Conservation (phyloP, 2,888 invertebrate genomes). For the Ischnura elegans region DNA sequence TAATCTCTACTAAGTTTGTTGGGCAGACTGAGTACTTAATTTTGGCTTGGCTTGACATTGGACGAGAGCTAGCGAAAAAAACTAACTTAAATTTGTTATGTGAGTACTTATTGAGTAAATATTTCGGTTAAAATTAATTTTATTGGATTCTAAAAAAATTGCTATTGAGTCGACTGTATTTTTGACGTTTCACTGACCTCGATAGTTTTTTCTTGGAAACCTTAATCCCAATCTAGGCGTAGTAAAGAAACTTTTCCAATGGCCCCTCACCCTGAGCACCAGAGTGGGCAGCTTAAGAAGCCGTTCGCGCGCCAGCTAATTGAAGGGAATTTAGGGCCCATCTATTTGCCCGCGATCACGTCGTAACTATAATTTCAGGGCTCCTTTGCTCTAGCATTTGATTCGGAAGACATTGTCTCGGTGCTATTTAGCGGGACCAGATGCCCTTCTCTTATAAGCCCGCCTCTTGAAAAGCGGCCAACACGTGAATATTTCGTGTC, state of each 20-base stretch:
- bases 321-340: not conserved
- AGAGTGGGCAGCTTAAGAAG: not conserved
- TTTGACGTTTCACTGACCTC: too few species aligned
- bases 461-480: not conserved
- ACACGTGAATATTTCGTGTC: not conserved
- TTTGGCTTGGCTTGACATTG: too few species aligned
- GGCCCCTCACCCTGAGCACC: not conserved
- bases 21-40: too few species aligned
- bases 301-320: not conserved
- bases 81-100: too few species aligned
- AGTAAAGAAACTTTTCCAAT: too few species aligned
- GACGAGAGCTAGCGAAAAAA: too few species aligned
- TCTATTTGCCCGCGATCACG: not conserved
- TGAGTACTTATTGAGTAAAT: too few species aligned
- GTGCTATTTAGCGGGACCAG: not conserved
- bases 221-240: not conserved
- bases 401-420: not conserved
- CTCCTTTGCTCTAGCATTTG: not conserved
- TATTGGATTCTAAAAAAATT: too few species aligned
- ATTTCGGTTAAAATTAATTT: too few species aligned
- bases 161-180: too few species aligned
- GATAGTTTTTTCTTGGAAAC: not conserved
- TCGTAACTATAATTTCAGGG: not conserved
- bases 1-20: too few species aligned
- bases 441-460: not conserved